A percentile compares a stretch with the other conserved stretches of the same genome.
Conservation (phyloP, 2,888 invertebrate species). For the Rhabditoides inermis region DNA sequence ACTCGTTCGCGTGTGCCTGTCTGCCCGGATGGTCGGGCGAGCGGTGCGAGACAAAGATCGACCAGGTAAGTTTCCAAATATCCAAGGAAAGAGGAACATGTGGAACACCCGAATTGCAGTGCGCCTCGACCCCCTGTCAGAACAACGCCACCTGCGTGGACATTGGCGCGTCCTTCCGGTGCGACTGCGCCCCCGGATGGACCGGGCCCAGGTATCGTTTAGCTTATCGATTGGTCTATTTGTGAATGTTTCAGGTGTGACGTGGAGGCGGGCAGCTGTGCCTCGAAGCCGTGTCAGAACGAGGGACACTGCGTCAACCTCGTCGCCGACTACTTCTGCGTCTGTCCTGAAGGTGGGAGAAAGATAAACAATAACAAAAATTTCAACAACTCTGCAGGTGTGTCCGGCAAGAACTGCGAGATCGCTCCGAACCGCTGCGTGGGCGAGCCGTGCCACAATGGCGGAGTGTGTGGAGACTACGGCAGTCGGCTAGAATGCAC, state of each 20-base stretch:
- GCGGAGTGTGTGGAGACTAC: conserved; percentile 86
- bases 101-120: conserved; percentile 58
- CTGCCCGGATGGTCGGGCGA: conserved; percentile 77
- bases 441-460: conserved; percentile 88
- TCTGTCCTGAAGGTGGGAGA: conserved; percentile 53
- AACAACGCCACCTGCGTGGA: conserved; percentile 60
- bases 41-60: conserved; percentile 65
- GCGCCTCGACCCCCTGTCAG: conserved; percentile 77
- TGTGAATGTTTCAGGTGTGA: conserved; percentile 62
- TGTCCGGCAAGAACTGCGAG: conserved; percentile 91
- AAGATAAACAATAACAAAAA: conserved; percentile 61
- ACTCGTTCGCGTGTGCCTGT: conserved; percentile 70
- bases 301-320: conserved; percentile 83
- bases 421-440: conserved; percentile 89
- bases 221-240: background rate
- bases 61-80: conserved; percentile 19
- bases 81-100: conserved; percentile 49
- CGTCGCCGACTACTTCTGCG: conserved; percentile 80
- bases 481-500: conserved; percentile 89
- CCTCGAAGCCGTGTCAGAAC: conserved; percentile 80
- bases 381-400: conserved; percentile 67
- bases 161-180: conserved; percentile 71
- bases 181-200: conserved; percentile 66
- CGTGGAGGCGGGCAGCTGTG: conserved; percentile 76
- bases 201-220: conserved; percentile 26